Evolutionary conservation across 2,888 invertebrate species (phyloP).

Genomic region (Poecilus cupreus): DNA sequence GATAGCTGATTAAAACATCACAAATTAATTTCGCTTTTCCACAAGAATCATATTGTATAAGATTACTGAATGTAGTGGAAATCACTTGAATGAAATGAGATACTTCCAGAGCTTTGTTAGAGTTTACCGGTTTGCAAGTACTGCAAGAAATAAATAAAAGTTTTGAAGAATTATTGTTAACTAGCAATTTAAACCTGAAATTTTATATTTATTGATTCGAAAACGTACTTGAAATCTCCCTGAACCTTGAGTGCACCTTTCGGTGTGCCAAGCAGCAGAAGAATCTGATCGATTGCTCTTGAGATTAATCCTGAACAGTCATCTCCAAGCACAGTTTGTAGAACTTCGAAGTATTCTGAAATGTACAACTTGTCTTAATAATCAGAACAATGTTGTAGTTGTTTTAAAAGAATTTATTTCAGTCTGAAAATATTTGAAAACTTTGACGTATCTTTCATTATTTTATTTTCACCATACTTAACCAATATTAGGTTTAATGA

Average conservation of each 20-base stretch:
- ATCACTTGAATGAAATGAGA: neutral
- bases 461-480: too few species aligned
- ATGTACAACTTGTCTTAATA: constrained; percentile 41
- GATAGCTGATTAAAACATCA: neutral
- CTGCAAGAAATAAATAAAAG: neutral
- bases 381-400: neutral
- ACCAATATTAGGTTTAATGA: too few species aligned
- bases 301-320: constrained; percentile 72
- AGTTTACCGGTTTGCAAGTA: neutral
- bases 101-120: neutral
- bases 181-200: constrained; percentile 73
- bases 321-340: constrained; percentile 70
- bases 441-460: too few species aligned
- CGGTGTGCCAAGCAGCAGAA: constrained; percentile 66
- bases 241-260: constrained; percentile 64
- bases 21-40: neutral
- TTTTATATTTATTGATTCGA: constrained; percentile 61
- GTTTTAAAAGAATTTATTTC: neutral
- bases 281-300: constrained; percentile 70
- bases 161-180: constrained; percentile 64
- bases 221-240: constrained; percentile 20
- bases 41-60: neutral
- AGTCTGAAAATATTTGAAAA: too few species aligned
- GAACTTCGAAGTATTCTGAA: constrained; percentile 76
- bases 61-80: neutral